A percentile compares a stretch with the other conserved stretches of the same genome.
Evolutionary conservation across 2,888 invertebrate genomes (phyloP).

Genomic region (Phyllotreta cruciferae): DNA sequence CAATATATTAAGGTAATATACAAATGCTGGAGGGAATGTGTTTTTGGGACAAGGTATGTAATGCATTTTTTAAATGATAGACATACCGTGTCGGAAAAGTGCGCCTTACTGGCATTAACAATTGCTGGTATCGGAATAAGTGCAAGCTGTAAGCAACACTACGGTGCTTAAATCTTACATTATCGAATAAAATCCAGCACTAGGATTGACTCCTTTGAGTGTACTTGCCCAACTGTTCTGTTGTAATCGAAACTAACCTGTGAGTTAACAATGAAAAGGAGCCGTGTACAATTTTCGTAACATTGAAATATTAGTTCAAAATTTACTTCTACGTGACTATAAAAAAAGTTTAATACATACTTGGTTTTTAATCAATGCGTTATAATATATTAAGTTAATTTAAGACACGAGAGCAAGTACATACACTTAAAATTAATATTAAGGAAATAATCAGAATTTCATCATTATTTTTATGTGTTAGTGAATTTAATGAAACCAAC

Average conservation of each 20-base stretch:
- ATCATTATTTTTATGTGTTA: too few relatives aligned
- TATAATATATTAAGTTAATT: not conserved
- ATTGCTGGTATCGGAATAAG: conserved; percentile 53
- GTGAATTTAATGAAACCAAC: too few relatives aligned
- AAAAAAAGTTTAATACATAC: conserved; percentile 1
- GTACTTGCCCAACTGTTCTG: conserved; percentile 14
- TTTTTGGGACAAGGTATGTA: conserved; percentile 50
- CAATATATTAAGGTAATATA: conserved; percentile 56
- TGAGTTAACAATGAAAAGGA: too few relatives aligned
- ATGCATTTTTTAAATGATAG: conserved; percentile 32
- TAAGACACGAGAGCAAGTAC: conserved; percentile 31
- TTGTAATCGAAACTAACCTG: too few relatives aligned
- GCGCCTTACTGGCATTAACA: conserved; percentile 52
- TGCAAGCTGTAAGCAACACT: conserved; percentile 58
- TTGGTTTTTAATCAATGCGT: too few relatives aligned
- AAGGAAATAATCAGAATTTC: conserved; percentile 26
- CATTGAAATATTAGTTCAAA: not conserved
- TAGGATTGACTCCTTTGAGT: conserved; percentile 47
- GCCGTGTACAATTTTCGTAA: not conserved
- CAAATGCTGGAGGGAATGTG: conserved; percentile 61
- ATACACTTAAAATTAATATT: conserved; percentile 36
- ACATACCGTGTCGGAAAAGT: conserved; percentile 50
- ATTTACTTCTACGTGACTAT: not conserved
- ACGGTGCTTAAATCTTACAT: conserved; percentile 53
- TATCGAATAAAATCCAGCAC: conserved; percentile 45